These are phyloP conservation scores for Lepus europaeus DNA, from an alignment of 2,113 vertebrate species.

Conservation along the genomic window DNA sequence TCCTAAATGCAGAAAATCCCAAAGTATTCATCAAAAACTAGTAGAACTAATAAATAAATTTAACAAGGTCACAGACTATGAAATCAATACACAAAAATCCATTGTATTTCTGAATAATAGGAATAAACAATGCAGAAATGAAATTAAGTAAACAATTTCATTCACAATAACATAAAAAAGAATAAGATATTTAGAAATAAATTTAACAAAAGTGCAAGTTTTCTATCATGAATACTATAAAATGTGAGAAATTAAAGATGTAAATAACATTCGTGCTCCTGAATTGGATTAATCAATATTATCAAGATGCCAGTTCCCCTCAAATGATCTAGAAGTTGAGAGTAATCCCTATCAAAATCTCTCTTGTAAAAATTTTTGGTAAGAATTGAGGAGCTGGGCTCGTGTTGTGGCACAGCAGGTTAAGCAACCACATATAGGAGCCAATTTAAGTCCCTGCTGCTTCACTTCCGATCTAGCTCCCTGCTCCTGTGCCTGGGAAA, in stretches of 20 bases:
- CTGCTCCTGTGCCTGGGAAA: too few species aligned
- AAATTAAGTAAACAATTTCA: slow-evolving; percentile 34
- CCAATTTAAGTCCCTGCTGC: too few species aligned
- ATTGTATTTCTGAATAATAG: neutral
- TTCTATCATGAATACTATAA: neutral
- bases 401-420: too few species aligned
- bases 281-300: neutral
- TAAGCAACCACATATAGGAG: too few species aligned
- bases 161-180: neutral
- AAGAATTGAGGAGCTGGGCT: too few species aligned
- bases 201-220: neutral
- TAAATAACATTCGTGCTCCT: neutral
- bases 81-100: neutral
- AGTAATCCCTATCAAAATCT: neutral
- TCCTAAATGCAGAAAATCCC: neutral
- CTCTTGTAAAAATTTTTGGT: neutral
- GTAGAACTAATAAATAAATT: neutral
- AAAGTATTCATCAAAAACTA: neutral
- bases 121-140: neutral
- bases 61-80: neutral
- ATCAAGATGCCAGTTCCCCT: neutral
- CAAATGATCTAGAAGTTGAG: neutral
- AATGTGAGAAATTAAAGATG: neutral
- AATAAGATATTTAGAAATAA: neutral
- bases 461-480: too few species aligned